Evolutionary conservation across 2,113 vertebrate species (phyloP).

Genomic region (Gadus macrocephalus): DNA sequence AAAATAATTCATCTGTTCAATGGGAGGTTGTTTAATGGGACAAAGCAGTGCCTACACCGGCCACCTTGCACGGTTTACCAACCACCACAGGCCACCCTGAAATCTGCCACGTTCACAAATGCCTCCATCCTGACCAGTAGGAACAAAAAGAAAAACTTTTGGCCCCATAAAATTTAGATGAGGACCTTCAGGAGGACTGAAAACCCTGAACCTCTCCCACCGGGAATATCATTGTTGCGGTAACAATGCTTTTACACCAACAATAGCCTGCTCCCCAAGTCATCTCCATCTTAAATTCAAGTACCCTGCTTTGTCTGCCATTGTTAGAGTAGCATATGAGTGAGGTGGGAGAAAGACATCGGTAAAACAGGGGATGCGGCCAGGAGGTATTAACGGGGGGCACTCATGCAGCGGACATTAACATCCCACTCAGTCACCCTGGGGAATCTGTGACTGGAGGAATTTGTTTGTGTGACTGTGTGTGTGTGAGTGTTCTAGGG

Average conservation of each 20-base stretch:
- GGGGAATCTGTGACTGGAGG: constrained; percentile 33
- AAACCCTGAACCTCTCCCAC: constrained; percentile 26
- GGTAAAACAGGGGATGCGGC: not conserved
- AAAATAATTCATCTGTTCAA: too few species aligned
- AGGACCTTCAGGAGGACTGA: constrained; percentile 13
- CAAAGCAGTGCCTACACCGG: not conserved
- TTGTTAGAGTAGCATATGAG: constrained; percentile 62
- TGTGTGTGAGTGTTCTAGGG: too few species aligned
- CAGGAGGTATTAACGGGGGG: constrained; percentile 15
- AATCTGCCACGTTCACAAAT: constrained; percentile 43
- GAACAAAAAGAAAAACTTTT: constrained; percentile 27
- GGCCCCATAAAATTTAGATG: constrained; percentile 42
- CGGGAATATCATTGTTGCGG: constrained; percentile 22
- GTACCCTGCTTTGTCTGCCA: constrained; percentile 53
- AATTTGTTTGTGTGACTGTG: constrained; percentile 37
- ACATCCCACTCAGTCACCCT: constrained; percentile 41
- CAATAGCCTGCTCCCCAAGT: constrained; percentile 54
- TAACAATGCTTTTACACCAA: constrained; percentile 65
- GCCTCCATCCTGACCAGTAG: constrained; percentile 29
- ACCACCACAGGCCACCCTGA: constrained; percentile 30
- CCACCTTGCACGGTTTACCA: constrained; percentile 21
- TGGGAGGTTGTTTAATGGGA: not conserved
- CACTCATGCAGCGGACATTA: constrained; percentile 46
- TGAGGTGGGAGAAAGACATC: constrained; percentile 40
- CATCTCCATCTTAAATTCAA: constrained; percentile 61